Evolutionary conservation across 2,113 vertebrate genomes (phyloP).

Genomic region (Calyptomena viridis): DNA sequence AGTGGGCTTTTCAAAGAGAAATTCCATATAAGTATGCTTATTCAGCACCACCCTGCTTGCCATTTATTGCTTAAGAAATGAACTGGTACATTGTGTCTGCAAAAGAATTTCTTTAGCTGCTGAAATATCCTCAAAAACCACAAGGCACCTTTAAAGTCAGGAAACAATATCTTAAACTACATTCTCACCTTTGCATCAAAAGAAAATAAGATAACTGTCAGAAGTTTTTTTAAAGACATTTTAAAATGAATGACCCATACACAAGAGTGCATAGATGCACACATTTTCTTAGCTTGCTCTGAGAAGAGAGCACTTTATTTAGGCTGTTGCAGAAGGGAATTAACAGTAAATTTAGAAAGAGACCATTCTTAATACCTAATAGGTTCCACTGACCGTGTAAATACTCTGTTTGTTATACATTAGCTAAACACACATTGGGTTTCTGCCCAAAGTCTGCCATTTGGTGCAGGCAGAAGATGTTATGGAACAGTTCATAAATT

Average conservation of each 20-base stretch:
- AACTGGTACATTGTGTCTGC: constrained; percentile 64
- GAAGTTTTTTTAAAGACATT: constrained; percentile 66
- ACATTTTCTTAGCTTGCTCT: not conserved
- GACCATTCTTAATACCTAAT: constrained; percentile 72
- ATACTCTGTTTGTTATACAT: constrained; percentile 83
- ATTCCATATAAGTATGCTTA: constrained; percentile 82
- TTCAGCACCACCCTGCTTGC: constrained; percentile 75
- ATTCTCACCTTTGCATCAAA: constrained; percentile 40
- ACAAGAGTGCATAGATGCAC: not conserved
- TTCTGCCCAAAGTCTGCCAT: constrained; percentile 82
- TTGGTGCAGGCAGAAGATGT: constrained; percentile 80
- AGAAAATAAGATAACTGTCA: constrained; percentile 68
- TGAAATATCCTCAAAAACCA: constrained; percentile 65
- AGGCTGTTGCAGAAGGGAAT: constrained; percentile 65
- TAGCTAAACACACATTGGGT: constrained; percentile 81
- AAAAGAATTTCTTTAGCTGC: constrained; percentile 54
- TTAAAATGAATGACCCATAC: constrained; percentile 24
- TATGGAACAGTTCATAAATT: constrained; percentile 84
- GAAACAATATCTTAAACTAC: constrained; percentile 69
- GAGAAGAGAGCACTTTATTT: constrained; percentile 44
- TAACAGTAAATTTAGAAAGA: constrained; percentile 73
- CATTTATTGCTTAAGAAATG: constrained; percentile 80
- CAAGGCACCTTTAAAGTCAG: constrained; percentile 58
- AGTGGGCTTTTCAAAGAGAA: constrained; percentile 80
- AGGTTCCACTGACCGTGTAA: constrained; percentile 76